phyloP scores from a whole-genome alignment of 2,797 vertebrate species.

The Buceros bicornis region DNA sequence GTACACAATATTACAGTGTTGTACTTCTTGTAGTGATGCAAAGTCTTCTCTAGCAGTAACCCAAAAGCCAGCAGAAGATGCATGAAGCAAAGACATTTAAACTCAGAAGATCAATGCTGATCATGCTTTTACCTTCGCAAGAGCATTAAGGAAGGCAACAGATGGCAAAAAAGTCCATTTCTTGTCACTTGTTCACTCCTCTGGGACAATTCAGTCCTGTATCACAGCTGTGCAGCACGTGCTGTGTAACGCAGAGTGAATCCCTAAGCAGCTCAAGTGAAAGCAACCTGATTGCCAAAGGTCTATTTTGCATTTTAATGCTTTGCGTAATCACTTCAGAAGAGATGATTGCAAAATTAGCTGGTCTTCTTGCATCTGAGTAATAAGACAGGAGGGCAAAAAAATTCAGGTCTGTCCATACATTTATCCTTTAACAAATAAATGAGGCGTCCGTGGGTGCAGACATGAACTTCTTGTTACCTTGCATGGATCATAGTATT shows the following conservation, averaged over 20 bases:
- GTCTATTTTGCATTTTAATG: background rate
- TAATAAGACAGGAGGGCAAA: background rate
- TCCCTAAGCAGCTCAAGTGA: rapidly evolving
- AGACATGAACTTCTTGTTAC: background rate
- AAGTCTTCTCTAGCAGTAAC: background rate
- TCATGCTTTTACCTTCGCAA: background rate
- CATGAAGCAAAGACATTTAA: background rate
- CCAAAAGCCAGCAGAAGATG: background rate
- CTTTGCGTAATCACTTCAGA: background rate
- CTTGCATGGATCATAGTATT: background rate
- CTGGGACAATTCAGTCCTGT: background rate
- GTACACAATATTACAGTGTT: background rate
- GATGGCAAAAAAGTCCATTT: background rate
- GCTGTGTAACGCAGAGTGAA: background rate
- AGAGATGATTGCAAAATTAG: background rate
- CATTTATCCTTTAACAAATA: background rate
- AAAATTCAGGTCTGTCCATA: background rate
- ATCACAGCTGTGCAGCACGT: background rate
- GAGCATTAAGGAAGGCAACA: background rate
- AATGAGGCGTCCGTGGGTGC: background rate
- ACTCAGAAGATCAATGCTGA: background rate
- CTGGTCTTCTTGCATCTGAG: background rate
- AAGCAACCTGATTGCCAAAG: background rate
- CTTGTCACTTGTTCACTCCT: background rate
- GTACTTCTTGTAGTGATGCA: background rate